Conservation (phyloP, 1,140 invertebrate genomes). For the Scaptomyza hsui region DNA sequence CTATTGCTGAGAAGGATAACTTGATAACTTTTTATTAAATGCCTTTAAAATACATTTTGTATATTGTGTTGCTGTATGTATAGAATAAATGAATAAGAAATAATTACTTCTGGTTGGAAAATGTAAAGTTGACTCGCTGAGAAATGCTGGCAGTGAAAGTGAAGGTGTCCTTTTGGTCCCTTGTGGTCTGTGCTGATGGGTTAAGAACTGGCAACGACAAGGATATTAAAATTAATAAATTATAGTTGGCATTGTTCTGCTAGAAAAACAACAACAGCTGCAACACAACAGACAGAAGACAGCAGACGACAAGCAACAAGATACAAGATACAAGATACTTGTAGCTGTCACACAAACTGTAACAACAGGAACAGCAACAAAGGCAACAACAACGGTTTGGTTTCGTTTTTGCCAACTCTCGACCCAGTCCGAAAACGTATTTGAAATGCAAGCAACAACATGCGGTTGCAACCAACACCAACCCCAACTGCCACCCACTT, state of each 20-base stretch:
- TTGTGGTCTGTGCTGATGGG: conserved; percentile 28
- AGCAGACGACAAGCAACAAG: conserved; percentile 2
- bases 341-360: conserved; percentile 34
- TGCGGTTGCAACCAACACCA: conserved; percentile 4
- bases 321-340: conserved; percentile 14
- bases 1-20: too few species aligned
- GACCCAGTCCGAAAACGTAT: background rate
- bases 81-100: too few species aligned
- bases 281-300: background rate
- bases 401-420: background rate
- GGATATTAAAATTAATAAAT: conserved; percentile 55
- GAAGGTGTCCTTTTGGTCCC: conserved; percentile 4
- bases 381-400: conserved; percentile 12
- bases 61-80: too few species aligned
- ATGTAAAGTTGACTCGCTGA: conserved; percentile 14
- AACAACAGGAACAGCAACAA: conserved; percentile 12
- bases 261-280: conserved; percentile 24
- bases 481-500: too few species aligned
- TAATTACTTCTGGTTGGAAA: too few species aligned
- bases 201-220: conserved; percentile 39
- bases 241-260: conserved; percentile 24
- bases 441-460: conserved; percentile 19
- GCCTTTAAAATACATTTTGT: too few species aligned
- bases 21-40: too few species aligned
- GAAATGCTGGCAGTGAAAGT: conserved; percentile 7